A percentile compares a stretch with the other conserved stretches of the same genome.
These are phyloP conservation scores for Xyrauchen texanus DNA, from an alignment of 2,113 vertebrate genomes.

Conservation along the genomic window DNA sequence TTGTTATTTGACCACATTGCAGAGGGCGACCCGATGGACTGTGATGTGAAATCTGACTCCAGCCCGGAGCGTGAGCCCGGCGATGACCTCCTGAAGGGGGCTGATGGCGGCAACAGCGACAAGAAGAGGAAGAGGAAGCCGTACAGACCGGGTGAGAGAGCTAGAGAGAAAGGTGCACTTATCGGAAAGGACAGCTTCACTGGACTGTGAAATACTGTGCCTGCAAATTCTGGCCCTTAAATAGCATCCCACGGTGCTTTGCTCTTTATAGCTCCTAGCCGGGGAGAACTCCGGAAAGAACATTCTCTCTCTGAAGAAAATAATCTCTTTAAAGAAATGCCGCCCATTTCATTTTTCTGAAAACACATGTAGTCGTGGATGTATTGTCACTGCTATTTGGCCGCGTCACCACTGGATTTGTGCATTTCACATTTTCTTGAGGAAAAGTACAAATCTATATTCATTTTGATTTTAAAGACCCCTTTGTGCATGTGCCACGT, in stretches of 20 bases:
- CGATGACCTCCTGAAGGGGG: constrained; percentile 81
- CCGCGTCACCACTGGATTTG: not conserved
- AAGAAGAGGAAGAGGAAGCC: constrained; percentile 81
- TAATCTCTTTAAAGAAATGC: constrained; percentile 31
- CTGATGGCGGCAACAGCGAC: constrained; percentile 77
- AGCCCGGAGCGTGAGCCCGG: constrained; percentile 88
- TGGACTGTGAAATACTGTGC: constrained; percentile 55
- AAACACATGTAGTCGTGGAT: not conserved
- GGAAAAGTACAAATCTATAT: no score
- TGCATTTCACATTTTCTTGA: no score
- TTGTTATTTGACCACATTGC: constrained; percentile 43
- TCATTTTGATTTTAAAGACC: no score
- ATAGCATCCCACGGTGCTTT: constrained; percentile 46
- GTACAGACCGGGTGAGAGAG: constrained; percentile 48
- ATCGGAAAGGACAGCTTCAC: constrained; percentile 56
- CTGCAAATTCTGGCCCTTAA: constrained; percentile 43
- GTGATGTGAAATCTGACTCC: constrained; percentile 93
- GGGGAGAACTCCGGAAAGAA: constrained; percentile 20
- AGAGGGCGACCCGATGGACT: constrained; percentile 87
- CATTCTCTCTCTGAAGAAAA: constrained; percentile 22
- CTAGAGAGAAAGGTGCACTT: constrained; percentile 36
- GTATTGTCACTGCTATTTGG: not conserved
- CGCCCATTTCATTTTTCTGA: not conserved
- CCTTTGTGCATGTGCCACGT: no score
- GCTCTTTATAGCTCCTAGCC: constrained; percentile 48